phyloP scores from a whole-genome alignment of 2,888 invertebrate species.

The Yponomeuta sedellus region DNA sequence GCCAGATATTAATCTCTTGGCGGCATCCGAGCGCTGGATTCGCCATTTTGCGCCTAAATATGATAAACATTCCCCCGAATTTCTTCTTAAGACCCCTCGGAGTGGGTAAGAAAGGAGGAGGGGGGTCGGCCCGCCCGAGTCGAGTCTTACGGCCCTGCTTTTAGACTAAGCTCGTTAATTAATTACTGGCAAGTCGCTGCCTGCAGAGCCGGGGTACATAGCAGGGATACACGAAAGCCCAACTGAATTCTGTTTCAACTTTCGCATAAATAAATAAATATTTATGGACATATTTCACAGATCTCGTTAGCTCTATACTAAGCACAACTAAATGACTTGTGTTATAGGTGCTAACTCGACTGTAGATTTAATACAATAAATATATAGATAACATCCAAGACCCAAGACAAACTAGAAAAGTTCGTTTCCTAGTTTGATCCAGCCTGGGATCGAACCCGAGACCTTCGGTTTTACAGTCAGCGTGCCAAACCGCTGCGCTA shows the following conservation, averaged over 20 bases:
- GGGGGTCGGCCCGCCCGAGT: conserved; percentile 43
- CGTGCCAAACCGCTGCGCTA: too few relatives aligned
- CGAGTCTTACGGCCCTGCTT: conserved; percentile 76
- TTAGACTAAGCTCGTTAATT: conserved; percentile 78
- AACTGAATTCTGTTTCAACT: neutral
- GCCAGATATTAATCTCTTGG: conserved; percentile 73
- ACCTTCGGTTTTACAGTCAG: too few relatives aligned
- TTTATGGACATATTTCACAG: too few relatives aligned
- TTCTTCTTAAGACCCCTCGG: conserved; percentile 58
- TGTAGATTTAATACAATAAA: too few relatives aligned
- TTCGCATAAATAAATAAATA: too few relatives aligned
- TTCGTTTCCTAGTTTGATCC: too few relatives aligned
- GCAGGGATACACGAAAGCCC: neutral
- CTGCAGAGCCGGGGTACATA: conserved; percentile 39
- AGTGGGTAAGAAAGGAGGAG: conserved; percentile 48
- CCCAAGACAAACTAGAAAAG: too few relatives aligned
- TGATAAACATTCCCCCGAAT: conserved; percentile 77
- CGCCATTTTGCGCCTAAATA: conserved; percentile 77
- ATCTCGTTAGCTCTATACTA: too few relatives aligned
- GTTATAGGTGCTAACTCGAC: too few relatives aligned
- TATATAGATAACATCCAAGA: too few relatives aligned
- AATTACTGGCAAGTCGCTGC: conserved; percentile 75
- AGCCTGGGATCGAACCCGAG: too few relatives aligned
- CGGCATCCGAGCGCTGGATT: conserved; percentile 72
- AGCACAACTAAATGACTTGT: too few relatives aligned